Percentiles rank a stretch among this genome's conserved stretches.
phyloP scores from a whole-genome alignment of 1,140 invertebrate species.

The Drosophila kikkawai region DNA sequence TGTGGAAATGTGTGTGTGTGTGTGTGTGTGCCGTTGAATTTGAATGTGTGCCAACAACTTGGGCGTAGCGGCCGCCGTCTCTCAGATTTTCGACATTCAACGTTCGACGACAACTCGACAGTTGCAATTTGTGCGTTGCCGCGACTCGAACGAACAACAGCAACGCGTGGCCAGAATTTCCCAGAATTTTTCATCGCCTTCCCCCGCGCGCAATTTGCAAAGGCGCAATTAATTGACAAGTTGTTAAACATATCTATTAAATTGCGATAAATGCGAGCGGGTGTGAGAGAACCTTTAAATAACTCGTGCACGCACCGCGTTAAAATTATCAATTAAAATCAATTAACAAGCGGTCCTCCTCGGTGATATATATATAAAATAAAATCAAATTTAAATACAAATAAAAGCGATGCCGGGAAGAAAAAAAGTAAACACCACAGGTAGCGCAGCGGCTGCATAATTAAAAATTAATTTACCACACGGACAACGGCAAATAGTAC shows the following conservation, averaged over 20 bases:
- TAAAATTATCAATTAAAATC: slow-evolving; percentile 78
- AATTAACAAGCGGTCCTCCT: slow-evolving; percentile 42
- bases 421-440: slow-evolving; percentile 74
- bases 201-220: slow-evolving; percentile 21
- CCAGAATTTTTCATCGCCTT: neutral
- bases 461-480: slow-evolving; percentile 77
- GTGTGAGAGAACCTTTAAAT: slow-evolving; percentile 8
- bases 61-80: slow-evolving; percentile 25
- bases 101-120: slow-evolving; percentile 67
- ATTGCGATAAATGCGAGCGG: slow-evolving; percentile 1
- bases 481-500: slow-evolving; percentile 22
- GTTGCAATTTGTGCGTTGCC: slow-evolving; percentile 71
- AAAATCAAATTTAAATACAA: slow-evolving; percentile 39
- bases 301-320: slow-evolving; percentile 26
- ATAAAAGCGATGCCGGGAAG: slow-evolving; percentile 62
- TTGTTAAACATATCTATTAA: slow-evolving; percentile 72
- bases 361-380: slow-evolving; percentile 28
- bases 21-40: slow-evolving; percentile 30
- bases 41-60: slow-evolving; percentile 68
- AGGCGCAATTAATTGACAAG: slow-evolving; percentile 69
- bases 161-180: slow-evolving; percentile 46
- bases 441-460: slow-evolving; percentile 55
- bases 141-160: slow-evolving; percentile 39
- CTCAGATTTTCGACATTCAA: slow-evolving; percentile 43
- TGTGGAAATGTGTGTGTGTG: slow-evolving; percentile 13